These are phyloP conservation scores for Callyntrura sp. DNA, from an alignment of 2,888 invertebrate genomes.

Conservation along the genomic window DNA sequence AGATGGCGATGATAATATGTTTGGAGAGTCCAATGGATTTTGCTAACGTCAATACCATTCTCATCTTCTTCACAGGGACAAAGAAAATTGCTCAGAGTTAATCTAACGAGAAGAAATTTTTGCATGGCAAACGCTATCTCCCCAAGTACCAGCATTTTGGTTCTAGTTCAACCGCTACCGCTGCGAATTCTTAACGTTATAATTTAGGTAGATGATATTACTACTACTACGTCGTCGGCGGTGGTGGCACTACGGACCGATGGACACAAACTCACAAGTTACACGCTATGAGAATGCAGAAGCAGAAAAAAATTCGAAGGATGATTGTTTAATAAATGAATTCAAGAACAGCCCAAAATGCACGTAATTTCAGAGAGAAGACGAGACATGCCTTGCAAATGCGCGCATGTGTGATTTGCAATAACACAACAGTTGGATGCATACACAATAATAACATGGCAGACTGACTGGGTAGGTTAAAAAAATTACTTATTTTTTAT, in stretches of 20 bases:
- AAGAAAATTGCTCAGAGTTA: background rate
- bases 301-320: conserved; percentile 24
- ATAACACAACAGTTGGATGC: background rate
- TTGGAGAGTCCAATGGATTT: background rate
- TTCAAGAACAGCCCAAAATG: background rate
- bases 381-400: background rate
- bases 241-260: conserved; percentile 1
- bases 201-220: background rate
- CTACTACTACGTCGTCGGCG: background rate
- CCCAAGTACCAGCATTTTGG: background rate
- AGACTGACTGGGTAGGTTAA: background rate
- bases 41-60: background rate
- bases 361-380: background rate
- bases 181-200: background rate
- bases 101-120: background rate
- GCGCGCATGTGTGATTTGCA: too few relatives aligned
- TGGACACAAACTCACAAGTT: background rate
- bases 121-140: background rate
- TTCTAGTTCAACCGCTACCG: background rate
- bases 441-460: background rate
- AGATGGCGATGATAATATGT: background rate
- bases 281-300: conserved; percentile 35
- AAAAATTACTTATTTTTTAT: too few relatives aligned
- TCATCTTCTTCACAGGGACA: background rate
- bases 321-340: conserved; percentile 4